Evolutionary conservation across 2,113 vertebrate species (phyloP).

Genomic region (Gnathonemus longibarbis): DNA sequence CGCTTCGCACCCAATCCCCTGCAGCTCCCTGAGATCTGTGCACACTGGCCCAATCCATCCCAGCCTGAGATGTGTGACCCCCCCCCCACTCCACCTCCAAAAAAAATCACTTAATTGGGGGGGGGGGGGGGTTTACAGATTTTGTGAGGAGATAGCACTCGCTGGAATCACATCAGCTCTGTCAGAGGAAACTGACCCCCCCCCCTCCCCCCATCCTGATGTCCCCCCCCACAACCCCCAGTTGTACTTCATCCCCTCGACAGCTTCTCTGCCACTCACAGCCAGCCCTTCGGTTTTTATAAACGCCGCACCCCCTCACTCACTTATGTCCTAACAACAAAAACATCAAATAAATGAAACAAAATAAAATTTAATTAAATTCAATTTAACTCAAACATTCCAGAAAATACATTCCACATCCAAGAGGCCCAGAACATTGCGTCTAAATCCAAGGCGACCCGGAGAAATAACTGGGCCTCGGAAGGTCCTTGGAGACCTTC

Average conservation of each 20-base stretch:
- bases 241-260: not conserved
- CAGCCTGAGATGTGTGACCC: constrained; percentile 33
- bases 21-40: constrained; percentile 25
- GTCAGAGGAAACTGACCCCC: too few species aligned
- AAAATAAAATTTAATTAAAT: not conserved
- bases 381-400: not conserved
- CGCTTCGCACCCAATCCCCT: constrained; percentile 6
- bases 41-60: constrained; percentile 21
- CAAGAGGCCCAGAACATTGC: not conserved
- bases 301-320: not conserved
- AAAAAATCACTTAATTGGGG: too few species aligned
- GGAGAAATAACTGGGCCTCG: not conserved
- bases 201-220: too few species aligned
- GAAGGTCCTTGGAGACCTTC: not conserved
- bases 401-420: not conserved
- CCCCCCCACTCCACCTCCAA: constrained; percentile 36
- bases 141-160: too few species aligned
- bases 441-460: not conserved
- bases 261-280: not conserved
- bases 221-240: not conserved
- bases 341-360: not conserved
- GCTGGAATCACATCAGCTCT: too few species aligned
- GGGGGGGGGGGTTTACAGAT: too few species aligned
- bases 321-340: not conserved
- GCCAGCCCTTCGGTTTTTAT: not conserved